phyloP scores from a whole-genome alignment of 2,888 invertebrate species.

The Thecophora atra region DNA sequence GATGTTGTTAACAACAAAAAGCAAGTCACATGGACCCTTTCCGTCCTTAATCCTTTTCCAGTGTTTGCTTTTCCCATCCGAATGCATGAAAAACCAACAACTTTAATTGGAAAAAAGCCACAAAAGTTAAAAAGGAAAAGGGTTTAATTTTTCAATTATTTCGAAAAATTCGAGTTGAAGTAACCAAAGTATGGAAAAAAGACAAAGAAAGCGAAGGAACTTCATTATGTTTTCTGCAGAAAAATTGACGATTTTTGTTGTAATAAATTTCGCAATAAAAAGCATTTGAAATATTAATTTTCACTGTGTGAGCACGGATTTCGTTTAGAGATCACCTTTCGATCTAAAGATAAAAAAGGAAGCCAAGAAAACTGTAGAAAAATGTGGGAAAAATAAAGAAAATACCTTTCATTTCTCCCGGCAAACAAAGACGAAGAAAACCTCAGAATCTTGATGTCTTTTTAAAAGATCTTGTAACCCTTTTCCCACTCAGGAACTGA shows the following conservation, averaged over 20 bases:
- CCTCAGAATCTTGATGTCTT: conserved; percentile 1
- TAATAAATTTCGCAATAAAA: background rate
- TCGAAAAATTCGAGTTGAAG: too few relatives aligned
- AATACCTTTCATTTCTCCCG: background rate
- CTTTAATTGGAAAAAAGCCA: background rate
- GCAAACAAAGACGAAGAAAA: background rate
- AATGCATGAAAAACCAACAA: background rate
- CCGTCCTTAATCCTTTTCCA: background rate
- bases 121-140: background rate
- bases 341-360: background rate
- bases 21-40: background rate
- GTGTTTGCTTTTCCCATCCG: background rate
- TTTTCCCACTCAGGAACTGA: too few relatives aligned
- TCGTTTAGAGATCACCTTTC: background rate
- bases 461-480: background rate
- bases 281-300: background rate
- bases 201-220: background rate
- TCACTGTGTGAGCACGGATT: background rate
- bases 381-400: background rate
- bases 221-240: background rate
- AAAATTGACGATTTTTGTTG: background rate
- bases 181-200: too few relatives aligned
- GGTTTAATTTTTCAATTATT: background rate
- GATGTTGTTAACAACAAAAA: conserved; percentile 3
- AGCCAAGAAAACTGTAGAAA: background rate